Evolutionary conservation across 2,797 vertebrate genomes (phyloP).

Genomic region (Eospalax fontanierii): DNA sequence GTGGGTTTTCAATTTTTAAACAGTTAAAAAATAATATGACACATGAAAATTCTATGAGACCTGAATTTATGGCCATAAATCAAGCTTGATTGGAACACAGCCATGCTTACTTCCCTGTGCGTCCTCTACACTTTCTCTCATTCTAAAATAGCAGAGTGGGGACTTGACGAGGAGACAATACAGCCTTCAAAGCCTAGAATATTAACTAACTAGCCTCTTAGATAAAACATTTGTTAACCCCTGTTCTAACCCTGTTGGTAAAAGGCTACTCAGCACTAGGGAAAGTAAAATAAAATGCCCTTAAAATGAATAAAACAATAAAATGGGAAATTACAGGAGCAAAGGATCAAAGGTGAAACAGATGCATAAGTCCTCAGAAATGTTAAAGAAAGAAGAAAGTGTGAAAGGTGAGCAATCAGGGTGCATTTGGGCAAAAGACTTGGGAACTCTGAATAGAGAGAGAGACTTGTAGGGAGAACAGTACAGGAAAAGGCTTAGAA

Average conservation of each 20-base stretch:
- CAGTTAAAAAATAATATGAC: not conserved
- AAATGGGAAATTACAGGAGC: not conserved
- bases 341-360: too few relatives aligned
- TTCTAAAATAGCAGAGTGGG: not conserved
- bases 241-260: not conserved
- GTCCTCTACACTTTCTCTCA: not conserved
- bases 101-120: not conserved
- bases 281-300: conserved; percentile 9
- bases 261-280: not conserved
- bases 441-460: not conserved
- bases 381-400: not conserved
- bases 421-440: not conserved
- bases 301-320: not conserved
- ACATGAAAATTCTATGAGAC: conserved; percentile 4
- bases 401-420: fast-evolving
- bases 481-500: not conserved
- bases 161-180: not conserved
- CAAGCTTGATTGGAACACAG: not conserved
- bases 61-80: conserved; percentile 18
- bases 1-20: conserved; percentile 23
- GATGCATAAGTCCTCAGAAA: not conserved
- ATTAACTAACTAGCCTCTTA: conserved; percentile 1
- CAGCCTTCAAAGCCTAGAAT: not conserved
- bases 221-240: not conserved
- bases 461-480: not conserved